A percentile compares a stretch with the other conserved stretches of the same genome.
phyloP scores from a whole-genome alignment of 1,140 invertebrate species.

The Streblospio benedicti region DNA sequence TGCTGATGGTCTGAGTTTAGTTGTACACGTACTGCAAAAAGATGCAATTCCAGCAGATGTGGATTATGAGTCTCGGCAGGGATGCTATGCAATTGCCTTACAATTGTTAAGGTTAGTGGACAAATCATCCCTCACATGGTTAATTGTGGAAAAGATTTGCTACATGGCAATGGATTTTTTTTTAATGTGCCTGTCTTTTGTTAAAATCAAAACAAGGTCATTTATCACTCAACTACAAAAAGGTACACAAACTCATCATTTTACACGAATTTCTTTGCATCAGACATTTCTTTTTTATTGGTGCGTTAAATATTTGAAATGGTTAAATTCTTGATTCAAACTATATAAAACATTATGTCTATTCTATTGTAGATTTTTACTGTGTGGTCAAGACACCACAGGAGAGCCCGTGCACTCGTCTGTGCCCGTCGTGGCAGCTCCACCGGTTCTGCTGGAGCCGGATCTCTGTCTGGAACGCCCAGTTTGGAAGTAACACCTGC shows the following conservation, averaged over 20 bases:
- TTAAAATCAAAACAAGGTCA: too few relatives aligned
- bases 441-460: neutral
- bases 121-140: slow-evolving; percentile 5
- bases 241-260: too few relatives aligned
- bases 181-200: too few relatives aligned
- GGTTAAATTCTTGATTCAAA: too few relatives aligned
- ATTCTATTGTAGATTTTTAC: slow-evolving; percentile 23
- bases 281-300: too few relatives aligned
- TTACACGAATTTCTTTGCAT: too few relatives aligned
- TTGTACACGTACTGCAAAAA: slow-evolving; percentile 49
- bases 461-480: neutral
- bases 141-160: too few relatives aligned
- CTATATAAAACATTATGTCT: too few relatives aligned
- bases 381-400: slow-evolving; percentile 24
- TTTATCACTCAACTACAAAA: too few relatives aligned
- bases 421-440: slow-evolving; percentile 3
- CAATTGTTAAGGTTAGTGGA: slow-evolving; percentile 47
- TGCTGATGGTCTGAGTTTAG: slow-evolving; percentile 46
- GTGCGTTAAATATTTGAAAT: too few relatives aligned
- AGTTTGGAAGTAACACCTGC: slow-evolving; percentile 3
- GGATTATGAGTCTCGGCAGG: slow-evolving; percentile 50
- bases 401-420: neutral
- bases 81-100: slow-evolving; percentile 50
- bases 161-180: too few relatives aligned
- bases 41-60: slow-evolving; percentile 48